A percentile compares a stretch with the other conserved stretches of the same genome.
phyloP scores from a whole-genome alignment of 2,113 vertebrate species.

The Andinoacara biseriatus region DNA sequence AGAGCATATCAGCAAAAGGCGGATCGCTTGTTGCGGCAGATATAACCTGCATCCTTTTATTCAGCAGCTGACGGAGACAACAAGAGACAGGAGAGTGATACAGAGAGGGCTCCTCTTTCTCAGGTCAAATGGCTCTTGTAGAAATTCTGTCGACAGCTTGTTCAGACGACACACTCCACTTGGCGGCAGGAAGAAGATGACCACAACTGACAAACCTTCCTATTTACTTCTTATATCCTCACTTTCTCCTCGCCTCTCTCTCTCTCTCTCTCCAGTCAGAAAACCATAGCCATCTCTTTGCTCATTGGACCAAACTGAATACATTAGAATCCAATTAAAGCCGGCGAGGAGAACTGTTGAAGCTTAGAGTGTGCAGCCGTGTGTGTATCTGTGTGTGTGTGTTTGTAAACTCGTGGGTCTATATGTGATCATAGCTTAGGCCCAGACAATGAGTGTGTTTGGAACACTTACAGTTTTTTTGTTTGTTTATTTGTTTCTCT shows the following conservation, averaged over 20 bases:
- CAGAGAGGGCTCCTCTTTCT: slow-evolving; percentile 11
- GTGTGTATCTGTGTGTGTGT: slow-evolving; percentile 21
- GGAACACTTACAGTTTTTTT: not conserved
- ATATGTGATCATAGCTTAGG: slow-evolving; percentile 17
- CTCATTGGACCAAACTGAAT: slow-evolving; percentile 73
- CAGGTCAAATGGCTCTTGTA: slow-evolving; percentile 60
- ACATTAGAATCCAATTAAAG: slow-evolving; percentile 80
- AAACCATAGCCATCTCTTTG: slow-evolving; percentile 63
- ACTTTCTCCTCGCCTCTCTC: not conserved
- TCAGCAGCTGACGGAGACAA: not conserved
- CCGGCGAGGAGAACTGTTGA: slow-evolving; percentile 58
- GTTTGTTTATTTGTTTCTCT: not conserved
- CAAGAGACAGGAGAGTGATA: not conserved
- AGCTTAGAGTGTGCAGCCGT: slow-evolving; percentile 43
- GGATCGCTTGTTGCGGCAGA: not conserved
- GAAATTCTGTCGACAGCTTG: slow-evolving; percentile 54
- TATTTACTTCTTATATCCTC: slow-evolving; percentile 39
- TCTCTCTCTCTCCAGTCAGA: slow-evolving; percentile 38
- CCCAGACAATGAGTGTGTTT: not conserved
- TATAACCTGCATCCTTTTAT: not conserved
- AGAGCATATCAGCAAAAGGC: not conserved
- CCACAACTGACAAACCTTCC: slow-evolving; percentile 44
- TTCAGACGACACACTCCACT: slow-evolving; percentile 35
- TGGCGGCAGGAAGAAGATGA: slow-evolving; percentile 45
- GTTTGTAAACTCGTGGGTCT: slow-evolving; percentile 7